Base-by-base conservation (phyloP, 2,888 invertebrate genomes). In the Clivina fossor region DNA sequence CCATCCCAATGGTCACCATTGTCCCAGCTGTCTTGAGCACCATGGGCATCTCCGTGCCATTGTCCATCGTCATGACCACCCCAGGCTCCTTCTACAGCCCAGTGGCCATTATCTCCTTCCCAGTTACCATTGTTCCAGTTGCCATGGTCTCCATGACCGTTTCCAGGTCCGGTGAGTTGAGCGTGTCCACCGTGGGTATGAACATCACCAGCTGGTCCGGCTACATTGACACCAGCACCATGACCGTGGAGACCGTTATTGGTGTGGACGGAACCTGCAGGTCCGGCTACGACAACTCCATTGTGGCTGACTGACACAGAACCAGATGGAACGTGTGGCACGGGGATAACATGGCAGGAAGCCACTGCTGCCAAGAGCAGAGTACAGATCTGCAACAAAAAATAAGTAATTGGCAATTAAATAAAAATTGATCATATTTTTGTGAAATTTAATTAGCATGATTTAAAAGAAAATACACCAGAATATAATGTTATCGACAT, bases 201-300 rank as follows among this genome's bases (percentile, higher is more conserved):
- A 22, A 66, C 60, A 60, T 63, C 66, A 35, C 66, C 67, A 37
- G 65, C 53, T 50, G 67, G 67, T 51, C 67, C n/a, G n/a, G n/a
- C n/a, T n/a, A n/a, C n/a, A n/a, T n/a, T n/a, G n/a, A n/a, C n/a
- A n/a, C n/a, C n/a, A n/a, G n/a, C n/a, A n/a, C n/a, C n/a, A n/a
- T n/a, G n/a, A n/a, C n/a, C n/a, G n/a, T n/a, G n/a, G n/a, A n/a
- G n/a, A n/a, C n/a, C n/a, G n/a, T 43, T 43, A 18, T 43, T 28
- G 20, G 43, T 43, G 28, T 16, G 28, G 22, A 43, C 43, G 13
- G 43, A 43, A 4, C 43, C 43, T 13, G 43, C 43, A 28, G 43
- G 43, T 43, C 43, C 43, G 13, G 43, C 43, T 18, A 43, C 43
- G 11, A 43, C 43, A 8, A 28, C 43, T n/a, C 43, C 43, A 15